Percentiles rank a stretch among this genome's conserved stretches.
phyloP scores from a whole-genome alignment of 2,888 invertebrate species.

The Dorcus hopei region DNA sequence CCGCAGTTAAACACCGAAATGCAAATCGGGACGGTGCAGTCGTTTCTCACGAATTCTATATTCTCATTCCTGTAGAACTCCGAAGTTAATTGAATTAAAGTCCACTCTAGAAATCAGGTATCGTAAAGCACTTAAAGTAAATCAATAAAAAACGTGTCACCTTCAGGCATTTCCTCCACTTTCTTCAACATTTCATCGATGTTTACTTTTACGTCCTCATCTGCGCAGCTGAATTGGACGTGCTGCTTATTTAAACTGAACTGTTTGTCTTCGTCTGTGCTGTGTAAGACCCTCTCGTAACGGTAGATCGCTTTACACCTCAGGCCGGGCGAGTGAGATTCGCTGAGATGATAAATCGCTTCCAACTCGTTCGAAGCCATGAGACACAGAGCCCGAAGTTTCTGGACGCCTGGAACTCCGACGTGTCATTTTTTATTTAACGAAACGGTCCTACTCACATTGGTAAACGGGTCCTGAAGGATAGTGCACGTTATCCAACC shows the following conservation, averaged over 20 bases:
- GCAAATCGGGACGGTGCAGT: constrained; percentile 35
- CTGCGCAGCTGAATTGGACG: constrained; percentile 34
- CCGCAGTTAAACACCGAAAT: constrained; percentile 44
- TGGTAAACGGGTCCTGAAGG: constrained; percentile 22
- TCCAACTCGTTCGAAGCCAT: constrained; percentile 34
- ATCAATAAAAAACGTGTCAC: constrained; percentile 20
- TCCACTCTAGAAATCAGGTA: constrained; percentile 55
- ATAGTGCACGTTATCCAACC: constrained; percentile 20
- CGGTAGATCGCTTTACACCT: constrained; percentile 35
- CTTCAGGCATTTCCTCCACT: constrained; percentile 42
- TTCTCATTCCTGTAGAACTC: constrained; percentile 34
- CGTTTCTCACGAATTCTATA: constrained; percentile 28
- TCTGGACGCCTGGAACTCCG: constrained; percentile 33
- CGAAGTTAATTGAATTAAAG: constrained; percentile 57
- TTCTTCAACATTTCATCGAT: constrained; percentile 33
- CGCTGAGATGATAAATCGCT: constrained; percentile 39
- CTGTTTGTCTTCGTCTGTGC: constrained; percentile 17
- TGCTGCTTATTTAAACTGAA: constrained; percentile 31
- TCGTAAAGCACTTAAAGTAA: constrained; percentile 1
- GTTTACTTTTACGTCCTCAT: constrained; percentile 21
- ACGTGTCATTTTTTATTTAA: neutral
- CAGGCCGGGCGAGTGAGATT: constrained; percentile 41
- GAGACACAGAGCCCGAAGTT: constrained; percentile 29
- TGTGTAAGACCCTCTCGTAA: constrained; percentile 32
- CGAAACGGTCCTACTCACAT: constrained; percentile 12